These are phyloP conservation scores for Naso thynnoides DNA, from an alignment of 2,797 vertebrate species.

Conservation along the genomic window DNA sequence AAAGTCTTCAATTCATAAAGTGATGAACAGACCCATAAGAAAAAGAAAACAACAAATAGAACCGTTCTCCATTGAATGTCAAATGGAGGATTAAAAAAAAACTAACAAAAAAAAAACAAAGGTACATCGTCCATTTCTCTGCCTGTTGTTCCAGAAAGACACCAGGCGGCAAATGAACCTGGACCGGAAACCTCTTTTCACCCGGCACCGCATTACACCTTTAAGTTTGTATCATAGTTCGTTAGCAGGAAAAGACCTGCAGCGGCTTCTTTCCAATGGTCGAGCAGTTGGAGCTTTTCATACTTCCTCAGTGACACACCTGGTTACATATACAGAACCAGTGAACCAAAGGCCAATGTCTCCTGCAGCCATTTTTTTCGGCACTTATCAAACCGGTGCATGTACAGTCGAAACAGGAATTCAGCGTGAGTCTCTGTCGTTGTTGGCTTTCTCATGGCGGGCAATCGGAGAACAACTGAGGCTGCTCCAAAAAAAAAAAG, in stretches of 20 bases:
- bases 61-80: not conserved
- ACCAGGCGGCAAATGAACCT: conserved; percentile 12
- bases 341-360: conserved; percentile 7
- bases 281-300: conserved; percentile 28
- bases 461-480: conserved; percentile 34
- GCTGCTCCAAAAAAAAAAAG: conserved; percentile 47
- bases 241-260: conserved; percentile 45
- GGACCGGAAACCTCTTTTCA: conserved; percentile 14
- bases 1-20: conserved; percentile 27
- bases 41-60: not conserved
- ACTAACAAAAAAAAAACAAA: conserved; percentile 12
- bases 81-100: not conserved
- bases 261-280: conserved; percentile 54
- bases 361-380: conserved; percentile 1
- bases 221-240: conserved; percentile 35
- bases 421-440: conserved; percentile 24
- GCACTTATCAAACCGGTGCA: not conserved
- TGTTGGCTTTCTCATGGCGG: conserved; percentile 30
- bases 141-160: conserved; percentile 31
- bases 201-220: conserved; percentile 46
- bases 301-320: conserved; percentile 16
- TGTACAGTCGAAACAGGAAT: conserved; percentile 1
- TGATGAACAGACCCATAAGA: conserved; percentile 14
- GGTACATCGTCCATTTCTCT: conserved; percentile 17
- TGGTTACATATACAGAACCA: conserved; percentile 34